Evolutionary conservation across 2,888 invertebrate genomes (phyloP).

Genomic region (Corbicula japonica): DNA sequence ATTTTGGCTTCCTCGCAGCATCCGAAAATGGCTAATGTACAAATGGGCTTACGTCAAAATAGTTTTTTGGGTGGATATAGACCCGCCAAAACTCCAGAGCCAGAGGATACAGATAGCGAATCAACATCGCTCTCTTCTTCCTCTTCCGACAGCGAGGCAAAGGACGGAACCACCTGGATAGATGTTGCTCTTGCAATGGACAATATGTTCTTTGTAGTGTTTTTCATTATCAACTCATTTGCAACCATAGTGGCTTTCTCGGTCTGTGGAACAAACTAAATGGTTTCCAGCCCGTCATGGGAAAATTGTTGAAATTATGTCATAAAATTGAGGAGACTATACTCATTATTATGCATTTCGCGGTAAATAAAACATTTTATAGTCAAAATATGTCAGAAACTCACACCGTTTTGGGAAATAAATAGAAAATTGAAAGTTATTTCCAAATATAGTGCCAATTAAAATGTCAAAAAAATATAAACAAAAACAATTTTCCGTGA

Average conservation of each 20-base stretch:
- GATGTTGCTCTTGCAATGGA: constrained; percentile 62
- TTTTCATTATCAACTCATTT: constrained; percentile 46
- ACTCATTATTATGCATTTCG: too few species aligned
- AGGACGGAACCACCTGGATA: constrained; percentile 53
- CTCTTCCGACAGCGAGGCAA: background rate
- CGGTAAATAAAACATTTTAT: too few species aligned
- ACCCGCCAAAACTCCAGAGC: constrained; percentile 1
- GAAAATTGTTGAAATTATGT: too few species aligned
- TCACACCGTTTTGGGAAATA: too few species aligned
- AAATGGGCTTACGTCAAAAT: constrained; percentile 13
- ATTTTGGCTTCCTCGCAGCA: too few species aligned
- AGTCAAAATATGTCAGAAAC: too few species aligned
- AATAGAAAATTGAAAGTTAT: too few species aligned
- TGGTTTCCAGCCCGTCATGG: too few species aligned
- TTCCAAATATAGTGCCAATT: too few species aligned
- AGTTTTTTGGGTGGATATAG: background rate
- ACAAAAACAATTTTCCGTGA: too few species aligned
- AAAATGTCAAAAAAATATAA: too few species aligned
- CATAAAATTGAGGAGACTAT: too few species aligned
- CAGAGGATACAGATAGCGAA: background rate
- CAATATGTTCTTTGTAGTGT: constrained; percentile 59
- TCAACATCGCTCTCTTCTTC: background rate
- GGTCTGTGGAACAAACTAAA: constrained; percentile 31
- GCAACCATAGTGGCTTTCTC: constrained; percentile 39
- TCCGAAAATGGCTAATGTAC: constrained; percentile 9